Conservation (phyloP, 2,888 invertebrate species). For the Pasiphila rectangulata region DNA sequence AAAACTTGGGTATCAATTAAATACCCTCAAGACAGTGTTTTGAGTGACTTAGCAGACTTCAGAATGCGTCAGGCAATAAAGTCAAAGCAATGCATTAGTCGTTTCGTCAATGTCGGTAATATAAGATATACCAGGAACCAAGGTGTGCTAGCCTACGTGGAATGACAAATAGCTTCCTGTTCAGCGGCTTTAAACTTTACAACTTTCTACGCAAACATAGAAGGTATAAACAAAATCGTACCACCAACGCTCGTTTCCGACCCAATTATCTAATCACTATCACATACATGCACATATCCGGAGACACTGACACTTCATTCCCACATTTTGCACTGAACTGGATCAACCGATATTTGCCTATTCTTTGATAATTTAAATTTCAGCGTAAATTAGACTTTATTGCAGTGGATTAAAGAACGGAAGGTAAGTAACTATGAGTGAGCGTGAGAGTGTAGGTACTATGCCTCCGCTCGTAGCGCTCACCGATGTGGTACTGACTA, state of each 20-base stretch:
- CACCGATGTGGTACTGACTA: constrained; percentile 41
- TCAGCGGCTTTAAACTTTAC: constrained; percentile 15
- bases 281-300: constrained; percentile 18
- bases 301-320: constrained; percentile 21
- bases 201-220: constrained; percentile 13
- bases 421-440: too few relatives aligned
- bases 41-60: too few relatives aligned
- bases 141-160: constrained; percentile 21
- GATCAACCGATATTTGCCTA: background rate
- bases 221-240: constrained; percentile 12
- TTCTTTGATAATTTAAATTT: background rate
- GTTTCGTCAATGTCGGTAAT: too few relatives aligned
- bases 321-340: constrained; percentile 12
- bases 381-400: constrained; percentile 1
- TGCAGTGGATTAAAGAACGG: background rate
- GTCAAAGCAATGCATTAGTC: too few relatives aligned
- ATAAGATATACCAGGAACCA: too few relatives aligned
- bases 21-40: too few relatives aligned
- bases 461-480: constrained; percentile 59
- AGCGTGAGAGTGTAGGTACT: constrained; percentile 51
- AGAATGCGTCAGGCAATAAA: too few relatives aligned
- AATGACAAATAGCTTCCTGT: constrained; percentile 33
- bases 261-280: constrained; percentile 20
- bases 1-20: too few relatives aligned
- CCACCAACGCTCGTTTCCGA: constrained; percentile 10